Evolutionary conservation across 1,140 invertebrate species (phyloP).

Genomic region (Papilio glaucus): DNA sequence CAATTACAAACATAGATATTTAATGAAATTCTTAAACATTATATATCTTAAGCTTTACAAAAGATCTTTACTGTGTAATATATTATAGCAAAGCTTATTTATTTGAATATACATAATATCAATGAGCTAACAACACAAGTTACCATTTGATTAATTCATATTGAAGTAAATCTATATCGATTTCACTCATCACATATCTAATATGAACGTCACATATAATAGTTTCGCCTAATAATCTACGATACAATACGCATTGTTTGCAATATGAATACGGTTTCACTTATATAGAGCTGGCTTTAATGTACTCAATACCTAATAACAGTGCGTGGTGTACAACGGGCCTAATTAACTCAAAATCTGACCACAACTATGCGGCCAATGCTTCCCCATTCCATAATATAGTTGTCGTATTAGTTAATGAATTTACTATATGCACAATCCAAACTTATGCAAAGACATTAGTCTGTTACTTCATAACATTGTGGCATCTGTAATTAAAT

Average conservation of each 20-base stretch:
- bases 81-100: no score
- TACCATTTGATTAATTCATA: no score
- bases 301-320: conserved; percentile 27
- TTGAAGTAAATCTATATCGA: not conserved
- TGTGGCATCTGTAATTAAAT: not conserved
- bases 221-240: conserved; percentile 8
- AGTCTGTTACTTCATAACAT: not conserved
- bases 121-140: no score
- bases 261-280: not conserved
- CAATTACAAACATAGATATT: no score
- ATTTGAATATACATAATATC: no score
- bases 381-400: conserved; percentile 21
- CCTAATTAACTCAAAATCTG: conserved; percentile 38
- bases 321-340: conserved; percentile 16
- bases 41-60: no score
- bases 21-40: no score
- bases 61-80: no score
- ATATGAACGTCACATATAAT: not conserved
- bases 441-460: not conserved
- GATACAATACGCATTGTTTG: conserved; percentile 27
- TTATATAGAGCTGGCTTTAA: conserved; percentile 5
- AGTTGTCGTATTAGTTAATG: conserved; percentile 37
- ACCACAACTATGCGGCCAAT: conserved; percentile 32
- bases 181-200: not conserved
- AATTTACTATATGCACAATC: conserved; percentile 2